Percentiles rank a stretch among this genome's conserved stretches.
These are phyloP conservation scores for Myrmecophaga tridactyla DNA, from an alignment of 2,113 vertebrate species.

Conservation along the genomic window DNA sequence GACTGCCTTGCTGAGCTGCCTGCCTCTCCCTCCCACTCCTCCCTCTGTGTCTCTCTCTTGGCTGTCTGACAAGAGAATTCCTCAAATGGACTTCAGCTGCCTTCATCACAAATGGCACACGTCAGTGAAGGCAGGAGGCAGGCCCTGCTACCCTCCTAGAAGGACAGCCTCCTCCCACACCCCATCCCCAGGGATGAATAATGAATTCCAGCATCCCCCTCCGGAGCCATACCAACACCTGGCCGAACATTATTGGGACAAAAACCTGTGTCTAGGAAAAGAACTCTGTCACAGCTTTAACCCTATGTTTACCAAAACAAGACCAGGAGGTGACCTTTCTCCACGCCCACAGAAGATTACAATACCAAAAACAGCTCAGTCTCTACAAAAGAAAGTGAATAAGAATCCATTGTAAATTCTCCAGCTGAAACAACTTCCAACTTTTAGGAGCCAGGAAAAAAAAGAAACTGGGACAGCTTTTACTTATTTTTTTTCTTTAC, in stretches of 20 bases:
- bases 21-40: neutral
- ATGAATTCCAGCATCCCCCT: conserved; percentile 83
- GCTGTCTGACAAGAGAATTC: conserved; percentile 88
- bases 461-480: neutral
- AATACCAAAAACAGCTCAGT: conserved; percentile 70
- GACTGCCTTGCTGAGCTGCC: conserved; percentile 62
- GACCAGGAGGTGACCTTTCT: conserved; percentile 28
- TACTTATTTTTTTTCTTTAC: neutral
- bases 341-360: neutral
- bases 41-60: conserved; percentile 75
- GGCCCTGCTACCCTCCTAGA: conserved; percentile 80
- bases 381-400: conserved; percentile 71
- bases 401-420: conserved; percentile 51
- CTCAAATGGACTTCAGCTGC: conserved; percentile 88
- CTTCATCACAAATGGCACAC: conserved; percentile 87
- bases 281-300: conserved; percentile 66
- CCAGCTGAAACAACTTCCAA: conserved; percentile 50
- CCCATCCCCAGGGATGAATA: conserved; percentile 79
- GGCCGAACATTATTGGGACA: conserved; percentile 87
- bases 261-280: conserved; percentile 66
- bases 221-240: conserved; percentile 86
- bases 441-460: neutral
- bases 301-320: conserved; percentile 61
- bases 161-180: conserved; percentile 80
- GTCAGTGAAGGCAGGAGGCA: conserved; percentile 87